Evolutionary conservation across 2,888 invertebrate species (phyloP).

Genomic region (Cantharis nigra): DNA sequence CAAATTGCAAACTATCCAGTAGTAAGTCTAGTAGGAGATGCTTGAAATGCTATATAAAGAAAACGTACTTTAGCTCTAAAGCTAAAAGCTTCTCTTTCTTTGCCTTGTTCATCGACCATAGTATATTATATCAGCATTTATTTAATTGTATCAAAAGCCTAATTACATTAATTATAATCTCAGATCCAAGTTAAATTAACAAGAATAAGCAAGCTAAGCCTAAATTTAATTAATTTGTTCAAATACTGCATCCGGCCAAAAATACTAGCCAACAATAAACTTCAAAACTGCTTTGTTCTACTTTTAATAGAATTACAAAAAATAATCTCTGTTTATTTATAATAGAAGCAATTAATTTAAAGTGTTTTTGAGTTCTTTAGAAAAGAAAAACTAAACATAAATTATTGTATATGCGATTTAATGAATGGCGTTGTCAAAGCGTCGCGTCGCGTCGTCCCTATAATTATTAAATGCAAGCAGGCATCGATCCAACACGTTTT

Average conservation of each 20-base stretch:
- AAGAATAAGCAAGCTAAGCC: constrained; percentile 7
- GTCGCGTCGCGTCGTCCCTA: background rate
- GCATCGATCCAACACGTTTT: background rate
- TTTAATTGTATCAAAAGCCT: constrained; percentile 15
- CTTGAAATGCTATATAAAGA: constrained; percentile 15
- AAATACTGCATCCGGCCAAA: constrained; percentile 4
- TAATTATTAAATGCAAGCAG: background rate
- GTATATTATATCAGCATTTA: constrained; percentile 14
- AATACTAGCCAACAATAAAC: background rate
- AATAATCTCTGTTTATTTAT: background rate
- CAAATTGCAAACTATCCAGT: constrained; percentile 18
- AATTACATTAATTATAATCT: constrained; percentile 19
- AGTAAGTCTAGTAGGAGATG: background rate
- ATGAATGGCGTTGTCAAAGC: background rate
- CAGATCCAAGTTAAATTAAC: constrained; percentile 8
- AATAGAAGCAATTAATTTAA: background rate
- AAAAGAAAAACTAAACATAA: background rate
- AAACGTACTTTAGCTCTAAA: background rate
- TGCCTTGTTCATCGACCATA: constrained; percentile 4
- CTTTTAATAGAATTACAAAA: background rate
- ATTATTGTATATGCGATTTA: background rate
- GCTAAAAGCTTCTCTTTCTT: constrained; percentile 3
- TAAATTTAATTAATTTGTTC: constrained; percentile 10
- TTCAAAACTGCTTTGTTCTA: background rate
- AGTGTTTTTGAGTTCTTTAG: background rate